Evolutionary conservation across 2,888 invertebrate genomes (phyloP).

Genomic region (Drosophila kanekoi): DNA sequence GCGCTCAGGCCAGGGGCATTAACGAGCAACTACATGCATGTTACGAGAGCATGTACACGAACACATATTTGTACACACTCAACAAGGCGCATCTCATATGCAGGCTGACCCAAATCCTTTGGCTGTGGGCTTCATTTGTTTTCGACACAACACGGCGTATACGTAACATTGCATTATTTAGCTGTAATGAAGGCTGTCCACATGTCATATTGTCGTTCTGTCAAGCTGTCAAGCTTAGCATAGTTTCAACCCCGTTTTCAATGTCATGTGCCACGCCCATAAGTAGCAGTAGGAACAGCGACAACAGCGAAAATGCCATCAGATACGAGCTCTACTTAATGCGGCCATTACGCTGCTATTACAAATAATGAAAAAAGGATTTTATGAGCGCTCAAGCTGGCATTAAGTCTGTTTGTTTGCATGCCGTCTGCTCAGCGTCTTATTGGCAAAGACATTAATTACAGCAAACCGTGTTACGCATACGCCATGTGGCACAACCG

Average conservation of each 20-base stretch:
- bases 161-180: slow-evolving; percentile 73
- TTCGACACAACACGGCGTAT: slow-evolving; percentile 62
- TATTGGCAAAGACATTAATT: slow-evolving; percentile 77
- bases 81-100: slow-evolving; percentile 67
- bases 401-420: slow-evolving; percentile 56
- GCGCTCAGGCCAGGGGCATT: slow-evolving; percentile 54
- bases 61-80: slow-evolving; percentile 29
- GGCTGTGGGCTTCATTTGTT: slow-evolving; percentile 72
- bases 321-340: slow-evolving; percentile 56
- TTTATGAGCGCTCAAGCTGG: slow-evolving; percentile 66
- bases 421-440: slow-evolving; percentile 28
- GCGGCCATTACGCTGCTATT: slow-evolving; percentile 45
- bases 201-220: slow-evolving; percentile 21
- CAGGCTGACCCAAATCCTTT: slow-evolving; percentile 75
- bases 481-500: slow-evolving; percentile 52
- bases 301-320: slow-evolving; percentile 19
- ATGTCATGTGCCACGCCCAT: slow-evolving; percentile 74
- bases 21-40: slow-evolving; percentile 47
- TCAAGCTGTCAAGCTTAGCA: slow-evolving; percentile 71
- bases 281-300: slow-evolving; percentile 5
- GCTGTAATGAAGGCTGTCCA: slow-evolving; percentile 71
- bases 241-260: slow-evolving; percentile 65
- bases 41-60: slow-evolving; percentile 12
- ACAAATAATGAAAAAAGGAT: slow-evolving; percentile 72
- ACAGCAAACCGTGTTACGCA: slow-evolving; percentile 72